A percentile compares a stretch with the other conserved stretches of the same genome.
These are phyloP conservation scores for Accipiter cooperii DNA, from an alignment of 2,113 vertebrate genomes.

Conservation along the genomic window DNA sequence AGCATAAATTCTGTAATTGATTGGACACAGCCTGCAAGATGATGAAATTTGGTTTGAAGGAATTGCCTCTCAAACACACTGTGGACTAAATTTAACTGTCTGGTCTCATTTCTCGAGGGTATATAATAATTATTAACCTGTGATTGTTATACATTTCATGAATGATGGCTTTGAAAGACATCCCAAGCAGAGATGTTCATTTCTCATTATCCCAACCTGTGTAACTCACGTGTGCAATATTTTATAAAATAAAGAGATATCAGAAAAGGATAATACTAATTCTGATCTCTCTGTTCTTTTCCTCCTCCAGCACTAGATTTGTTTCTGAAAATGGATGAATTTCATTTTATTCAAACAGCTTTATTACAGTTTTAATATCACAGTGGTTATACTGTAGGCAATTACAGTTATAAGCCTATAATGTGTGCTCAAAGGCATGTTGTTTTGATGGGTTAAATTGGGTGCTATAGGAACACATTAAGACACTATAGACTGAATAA, in stretches of 20 bases:
- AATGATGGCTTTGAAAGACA: not conserved
- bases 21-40: not conserved
- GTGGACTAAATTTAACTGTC: not conserved
- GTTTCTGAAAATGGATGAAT: not conserved
- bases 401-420: not conserved
- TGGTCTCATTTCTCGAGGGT: not conserved
- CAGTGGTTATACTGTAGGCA: not conserved
- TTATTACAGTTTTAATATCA: not conserved
- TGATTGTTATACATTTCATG: not conserved
- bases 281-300: not conserved
- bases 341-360: not conserved
- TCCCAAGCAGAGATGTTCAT: not conserved
- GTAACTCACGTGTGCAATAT: slow-evolving; percentile 6
- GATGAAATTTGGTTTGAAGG: not conserved
- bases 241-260: slow-evolving; percentile 40
- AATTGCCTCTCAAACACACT: not conserved
- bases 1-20: not conserved
- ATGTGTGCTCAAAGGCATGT: not conserved
- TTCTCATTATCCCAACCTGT: not conserved
- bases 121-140: not conserved
- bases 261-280: not conserved
- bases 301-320: not conserved
- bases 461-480: not conserved
- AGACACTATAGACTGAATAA: not conserved
- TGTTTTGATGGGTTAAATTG: not conserved